These are phyloP conservation scores for Alethe diademata DNA, from an alignment of 2,113 vertebrate species.

Conservation along the genomic window DNA sequence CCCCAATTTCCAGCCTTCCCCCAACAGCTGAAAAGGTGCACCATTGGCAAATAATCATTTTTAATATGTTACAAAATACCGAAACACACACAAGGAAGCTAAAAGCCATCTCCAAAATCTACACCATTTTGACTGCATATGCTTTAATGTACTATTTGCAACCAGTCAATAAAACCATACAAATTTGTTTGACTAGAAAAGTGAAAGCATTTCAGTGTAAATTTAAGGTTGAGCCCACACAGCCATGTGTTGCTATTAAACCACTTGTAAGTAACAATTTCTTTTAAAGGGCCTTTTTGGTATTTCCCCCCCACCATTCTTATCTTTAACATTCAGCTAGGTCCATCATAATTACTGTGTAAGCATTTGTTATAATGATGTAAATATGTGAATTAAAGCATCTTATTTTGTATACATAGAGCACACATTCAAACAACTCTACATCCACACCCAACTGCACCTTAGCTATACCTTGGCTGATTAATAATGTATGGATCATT, in stretches of 20 bases:
- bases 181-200: neutral
- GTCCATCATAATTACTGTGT: neutral
- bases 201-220: neutral
- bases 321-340: neutral
- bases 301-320: neutral
- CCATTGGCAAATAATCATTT: neutral
- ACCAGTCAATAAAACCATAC: neutral
- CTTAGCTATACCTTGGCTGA: neutral
- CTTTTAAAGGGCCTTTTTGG: neutral
- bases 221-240: neutral
- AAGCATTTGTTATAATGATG: neutral
- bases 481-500: neutral
- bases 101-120: neutral
- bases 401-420: neutral
- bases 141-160: neutral
- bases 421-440: neutral
- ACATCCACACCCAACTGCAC: neutral
- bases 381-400: neutral
- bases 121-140: neutral
- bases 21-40: neutral
- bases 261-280: neutral
- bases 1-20: neutral
- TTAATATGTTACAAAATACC: neutral
- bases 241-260: neutral
- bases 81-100: neutral